Conservation (phyloP, 2,888 invertebrate genomes). For the Morinoia aosen region DNA sequence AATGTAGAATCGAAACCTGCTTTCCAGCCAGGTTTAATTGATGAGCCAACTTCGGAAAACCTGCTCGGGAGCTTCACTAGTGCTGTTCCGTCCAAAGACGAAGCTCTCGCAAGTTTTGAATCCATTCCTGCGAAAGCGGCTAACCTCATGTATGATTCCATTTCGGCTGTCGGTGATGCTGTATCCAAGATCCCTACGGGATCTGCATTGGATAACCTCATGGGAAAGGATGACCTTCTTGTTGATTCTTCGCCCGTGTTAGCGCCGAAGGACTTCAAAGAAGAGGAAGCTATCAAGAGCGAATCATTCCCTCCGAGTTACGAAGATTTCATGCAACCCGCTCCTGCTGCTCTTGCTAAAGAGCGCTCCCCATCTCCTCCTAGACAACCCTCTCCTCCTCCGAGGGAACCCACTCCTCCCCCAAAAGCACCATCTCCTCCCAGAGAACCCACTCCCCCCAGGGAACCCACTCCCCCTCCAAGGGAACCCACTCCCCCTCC, state of each 20-base stretch:
- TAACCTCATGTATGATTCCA: background rate
- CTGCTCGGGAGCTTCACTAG: background rate
- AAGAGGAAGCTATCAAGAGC: background rate
- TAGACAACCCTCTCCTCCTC: background rate
- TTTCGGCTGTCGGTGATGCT: background rate
- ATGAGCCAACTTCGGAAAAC: slow-evolving; percentile 9
- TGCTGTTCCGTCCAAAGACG: slow-evolving; percentile 17
- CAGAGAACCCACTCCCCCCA: background rate
- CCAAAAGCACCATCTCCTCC: background rate
- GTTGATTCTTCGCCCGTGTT: slow-evolving; percentile 24
- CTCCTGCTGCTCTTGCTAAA: background rate
- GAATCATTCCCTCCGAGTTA: background rate
- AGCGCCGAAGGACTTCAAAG: background rate
- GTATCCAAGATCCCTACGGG: background rate
- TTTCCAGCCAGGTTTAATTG: slow-evolving; percentile 5
- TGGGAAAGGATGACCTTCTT: background rate
- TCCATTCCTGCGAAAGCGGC: background rate
- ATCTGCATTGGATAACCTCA: background rate
- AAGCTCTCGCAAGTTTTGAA: background rate
- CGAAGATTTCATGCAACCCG: background rate
- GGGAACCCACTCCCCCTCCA: slow-evolving; percentile 3
- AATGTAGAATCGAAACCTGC: background rate
- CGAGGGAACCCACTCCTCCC: background rate
- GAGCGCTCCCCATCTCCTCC: background rate
- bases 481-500: slow-evolving; percentile 16